Evolutionary conservation across 2,888 invertebrate species (phyloP).

Genomic region (Oscheius sp.): DNA sequence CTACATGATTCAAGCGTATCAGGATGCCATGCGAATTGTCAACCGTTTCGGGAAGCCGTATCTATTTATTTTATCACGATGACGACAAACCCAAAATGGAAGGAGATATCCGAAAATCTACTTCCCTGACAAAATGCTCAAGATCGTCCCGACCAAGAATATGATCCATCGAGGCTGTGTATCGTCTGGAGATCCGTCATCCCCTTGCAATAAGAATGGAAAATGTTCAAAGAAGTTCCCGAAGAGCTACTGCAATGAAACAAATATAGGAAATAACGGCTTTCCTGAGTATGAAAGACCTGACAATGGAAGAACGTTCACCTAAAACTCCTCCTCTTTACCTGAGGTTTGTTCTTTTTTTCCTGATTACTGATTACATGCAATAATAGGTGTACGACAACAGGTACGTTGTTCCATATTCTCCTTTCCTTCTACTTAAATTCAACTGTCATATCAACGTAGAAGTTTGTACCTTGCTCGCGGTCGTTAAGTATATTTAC

Average conservation of each 20-base stretch:
- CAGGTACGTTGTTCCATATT: conserved; percentile 71
- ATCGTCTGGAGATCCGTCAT: too few relatives aligned
- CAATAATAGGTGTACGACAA: too few relatives aligned
- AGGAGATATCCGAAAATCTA: conserved; percentile 60
- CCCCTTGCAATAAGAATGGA: conserved; percentile 70
- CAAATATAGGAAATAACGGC: conserved; percentile 64
- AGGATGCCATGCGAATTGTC: conserved; percentile 61
- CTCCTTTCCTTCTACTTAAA: conserved; percentile 46
- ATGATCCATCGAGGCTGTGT: conserved; percentile 65
- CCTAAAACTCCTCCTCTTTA: too few relatives aligned
- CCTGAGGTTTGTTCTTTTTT: too few relatives aligned
- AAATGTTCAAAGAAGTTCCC: conserved; percentile 71
- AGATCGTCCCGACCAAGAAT: conserved; percentile 60
- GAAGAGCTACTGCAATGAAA: conserved; percentile 59
- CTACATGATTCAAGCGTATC: conserved; percentile 50
- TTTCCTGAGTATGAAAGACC: conserved; percentile 70
- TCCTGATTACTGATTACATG: too few relatives aligned
- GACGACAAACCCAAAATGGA: conserved; percentile 70
- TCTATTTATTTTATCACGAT: conserved; percentile 64
- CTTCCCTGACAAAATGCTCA: conserved; percentile 36
- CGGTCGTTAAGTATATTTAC: conserved; percentile 44
- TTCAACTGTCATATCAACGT: conserved; percentile 61
- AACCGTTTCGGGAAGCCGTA: conserved; percentile 58
- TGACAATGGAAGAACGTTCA: conserved; percentile 57
- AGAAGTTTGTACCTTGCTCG: conserved; percentile 61